Conservation (phyloP, 2,797 vertebrate species). For the Malacoctenus gilli region DNA sequence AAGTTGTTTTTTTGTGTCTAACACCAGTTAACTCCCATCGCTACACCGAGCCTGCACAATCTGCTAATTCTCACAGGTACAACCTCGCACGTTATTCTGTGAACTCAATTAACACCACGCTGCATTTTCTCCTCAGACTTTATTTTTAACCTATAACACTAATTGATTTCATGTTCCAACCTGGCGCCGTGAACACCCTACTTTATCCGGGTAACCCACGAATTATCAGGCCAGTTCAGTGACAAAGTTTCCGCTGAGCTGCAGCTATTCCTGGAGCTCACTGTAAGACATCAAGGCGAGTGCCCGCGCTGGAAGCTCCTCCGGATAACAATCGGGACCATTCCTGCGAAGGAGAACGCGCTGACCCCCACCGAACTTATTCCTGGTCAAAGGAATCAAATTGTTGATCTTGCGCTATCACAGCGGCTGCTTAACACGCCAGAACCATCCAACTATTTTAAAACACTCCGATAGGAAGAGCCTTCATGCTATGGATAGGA, state of each 20-base stretch:
- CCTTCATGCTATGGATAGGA: conserved; percentile 35
- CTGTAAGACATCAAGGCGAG: conserved; percentile 38
- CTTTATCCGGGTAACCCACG: conserved; percentile 45
- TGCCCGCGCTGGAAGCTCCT: conserved; percentile 15
- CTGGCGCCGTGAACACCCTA: conserved; percentile 39
- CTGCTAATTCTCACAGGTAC: conserved; percentile 82
- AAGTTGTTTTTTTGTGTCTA: conserved; percentile 45
- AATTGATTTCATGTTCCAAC: conserved; percentile 78
- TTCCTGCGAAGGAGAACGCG: conserved; percentile 23
- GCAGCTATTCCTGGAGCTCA: conserved; percentile 31
- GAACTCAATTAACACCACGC: conserved; percentile 85
- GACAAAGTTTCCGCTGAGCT: conserved; percentile 30
- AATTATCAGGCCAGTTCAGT: conserved; percentile 55
- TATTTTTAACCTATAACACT: conserved; percentile 81
- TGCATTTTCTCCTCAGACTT: conserved; percentile 67
- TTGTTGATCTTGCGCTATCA: conserved; percentile 54
- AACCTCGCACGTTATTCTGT: conserved; percentile 78
- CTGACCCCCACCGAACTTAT: conserved; percentile 20
- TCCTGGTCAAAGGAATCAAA: conserved; percentile 33
- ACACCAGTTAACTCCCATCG: conserved; percentile 67
- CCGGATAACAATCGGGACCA: conserved; percentile 17
- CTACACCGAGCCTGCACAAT: conserved; percentile 58
- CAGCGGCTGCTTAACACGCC: conserved; percentile 44
- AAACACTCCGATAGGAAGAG: conserved; percentile 62
- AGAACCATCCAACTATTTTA: conserved; percentile 42